Evolutionary conservation across 2,888 invertebrate species (phyloP).

Genomic region (Dromius quadrimaculatus): DNA sequence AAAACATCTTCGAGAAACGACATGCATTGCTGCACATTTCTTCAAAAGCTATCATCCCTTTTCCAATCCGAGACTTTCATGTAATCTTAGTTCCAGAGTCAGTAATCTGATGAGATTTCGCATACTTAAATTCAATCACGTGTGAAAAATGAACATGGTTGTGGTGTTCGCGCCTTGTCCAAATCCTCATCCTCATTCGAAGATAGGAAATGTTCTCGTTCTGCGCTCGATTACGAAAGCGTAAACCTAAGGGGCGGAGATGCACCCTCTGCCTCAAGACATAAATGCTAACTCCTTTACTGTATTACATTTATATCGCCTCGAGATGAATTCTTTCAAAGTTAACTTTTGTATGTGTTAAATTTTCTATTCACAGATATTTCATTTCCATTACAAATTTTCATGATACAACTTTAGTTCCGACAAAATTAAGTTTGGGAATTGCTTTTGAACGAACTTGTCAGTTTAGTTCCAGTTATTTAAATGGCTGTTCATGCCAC

Average conservation of each 20-base stretch:
- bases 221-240: slow-evolving; percentile 13
- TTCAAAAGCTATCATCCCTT: background rate
- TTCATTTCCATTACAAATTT: no score
- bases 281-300: slow-evolving; percentile 9
- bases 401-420: background rate
- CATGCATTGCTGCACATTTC: slow-evolving; percentile 2
- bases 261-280: background rate
- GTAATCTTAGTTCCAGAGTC: slow-evolving; percentile 23
- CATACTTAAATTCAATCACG: slow-evolving; percentile 36
- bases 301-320: background rate
- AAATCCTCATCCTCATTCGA: background rate
- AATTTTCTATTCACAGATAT: no score
- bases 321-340: no score
- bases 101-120: slow-evolving; percentile 31
- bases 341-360: no score
- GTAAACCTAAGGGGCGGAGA: background rate
- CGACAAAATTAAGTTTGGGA: background rate
- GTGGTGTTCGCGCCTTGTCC: background rate
- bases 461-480: background rate
- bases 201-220: background rate
- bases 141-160: slow-evolving; percentile 19
- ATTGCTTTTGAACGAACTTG: background rate
- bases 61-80: slow-evolving; percentile 26
- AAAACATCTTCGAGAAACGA: no score
- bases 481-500: background rate